Conservation (phyloP, 2,888 invertebrate species). For the Ennomos quercinarius region DNA sequence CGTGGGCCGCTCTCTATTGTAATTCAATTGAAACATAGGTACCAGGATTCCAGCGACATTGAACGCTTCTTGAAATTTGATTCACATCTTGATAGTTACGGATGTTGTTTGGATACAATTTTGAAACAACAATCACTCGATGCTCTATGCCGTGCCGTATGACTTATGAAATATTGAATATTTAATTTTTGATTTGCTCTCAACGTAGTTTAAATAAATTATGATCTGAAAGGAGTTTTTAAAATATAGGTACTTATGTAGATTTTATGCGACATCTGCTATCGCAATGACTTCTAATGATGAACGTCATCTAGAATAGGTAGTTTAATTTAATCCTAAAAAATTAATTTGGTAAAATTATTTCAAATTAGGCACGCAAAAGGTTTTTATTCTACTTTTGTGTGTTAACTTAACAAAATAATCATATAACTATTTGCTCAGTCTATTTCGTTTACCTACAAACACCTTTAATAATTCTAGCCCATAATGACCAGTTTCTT, state of each 20-base stretch:
- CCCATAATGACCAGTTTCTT: not conserved
- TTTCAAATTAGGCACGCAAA: too few species aligned
- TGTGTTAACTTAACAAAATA: too few species aligned
- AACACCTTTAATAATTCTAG: too few species aligned
- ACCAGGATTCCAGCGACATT: conserved; percentile 70
- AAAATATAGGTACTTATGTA: conserved; percentile 46
- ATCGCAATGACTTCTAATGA: conserved; percentile 26
- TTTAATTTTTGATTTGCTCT: conserved; percentile 45
- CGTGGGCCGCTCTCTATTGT: conserved; percentile 73
- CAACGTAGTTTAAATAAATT: conserved; percentile 45
- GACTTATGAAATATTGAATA: conserved; percentile 56
- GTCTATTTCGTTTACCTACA: too few species aligned
- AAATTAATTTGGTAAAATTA: too few species aligned
- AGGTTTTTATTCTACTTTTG: too few species aligned
- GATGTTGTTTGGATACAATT: conserved; percentile 65
- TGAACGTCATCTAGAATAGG: not conserved
- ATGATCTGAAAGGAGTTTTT: conserved; percentile 44
- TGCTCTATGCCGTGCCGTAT: conserved; percentile 45
- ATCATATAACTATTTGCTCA: too few species aligned
- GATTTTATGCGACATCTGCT: conserved; percentile 33
- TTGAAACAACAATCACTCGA: conserved; percentile 67
- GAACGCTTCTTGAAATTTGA: conserved; percentile 72
- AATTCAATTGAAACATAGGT: conserved; percentile 65
- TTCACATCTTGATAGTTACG: conserved; percentile 59
- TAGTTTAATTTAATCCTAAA: too few species aligned